Base-by-base conservation (phyloP, 2,888 invertebrate genomes). In the Nephrotoma guestfalica region DNA sequence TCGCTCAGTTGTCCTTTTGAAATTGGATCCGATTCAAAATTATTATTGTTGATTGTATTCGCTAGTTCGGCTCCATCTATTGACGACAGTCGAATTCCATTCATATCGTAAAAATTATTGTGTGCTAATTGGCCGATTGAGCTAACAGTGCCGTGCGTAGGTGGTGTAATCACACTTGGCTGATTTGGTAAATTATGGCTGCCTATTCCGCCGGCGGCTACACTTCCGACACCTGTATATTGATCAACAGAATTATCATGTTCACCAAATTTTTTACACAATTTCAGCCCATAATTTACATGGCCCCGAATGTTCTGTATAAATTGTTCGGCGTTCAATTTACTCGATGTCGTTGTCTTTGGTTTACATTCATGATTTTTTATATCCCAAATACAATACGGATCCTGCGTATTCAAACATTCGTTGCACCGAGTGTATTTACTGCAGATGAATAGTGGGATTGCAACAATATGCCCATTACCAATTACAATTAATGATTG, bases 321-420 rank as follows among this genome's bases (percentile, higher is more conserved):
- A 86, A 90, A 89, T 84, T 89, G 89, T 57, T 87, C 85, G 85
- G 87, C 88, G 41, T 84, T 84, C 87, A 15, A 88, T 88, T 71
- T 88, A 87, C 42, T 88, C 87, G 43, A 88, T 57, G 88, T 89
- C 4, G 88, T 89, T 71, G 87, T 88, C 6, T 91, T 88, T 86
- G 90, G 90, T 87, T 90, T 91, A 89, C 94, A 94, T 89, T 93
- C 93, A 89, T 93, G 94, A 88, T 93, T 93, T 88, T 93, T 94
- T 6, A 95, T 94, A 90, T 97, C 96, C 99, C 99, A 99, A 30
- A 98, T 98, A 92, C 99, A 99, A 91, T 99, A 98, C 0, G 99
- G 99, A 92, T 99, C 99, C 92, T 98, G 97, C 87, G 98, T 93
- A 45, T 95, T 94, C 4, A 99, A 95, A 91, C 99, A 99, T 89